Percentiles rank a stretch among this genome's conserved stretches.
Evolutionary conservation across 2,113 vertebrate species (phyloP).

Genomic region (Piprites chloris): DNA sequence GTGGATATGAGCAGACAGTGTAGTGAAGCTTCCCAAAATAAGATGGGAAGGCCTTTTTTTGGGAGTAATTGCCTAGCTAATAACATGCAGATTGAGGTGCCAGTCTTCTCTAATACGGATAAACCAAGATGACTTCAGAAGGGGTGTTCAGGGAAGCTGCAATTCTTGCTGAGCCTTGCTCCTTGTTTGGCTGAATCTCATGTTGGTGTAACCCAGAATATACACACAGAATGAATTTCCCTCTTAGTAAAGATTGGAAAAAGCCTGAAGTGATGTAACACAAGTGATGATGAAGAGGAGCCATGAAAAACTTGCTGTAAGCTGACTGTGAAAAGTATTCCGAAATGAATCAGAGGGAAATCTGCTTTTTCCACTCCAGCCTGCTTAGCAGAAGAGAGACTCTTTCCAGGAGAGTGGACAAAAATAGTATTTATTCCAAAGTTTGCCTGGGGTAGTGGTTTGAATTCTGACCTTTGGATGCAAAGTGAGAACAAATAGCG

Average conservation of each 20-base stretch:
- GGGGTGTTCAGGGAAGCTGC: not conserved
- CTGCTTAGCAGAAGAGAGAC: not conserved
- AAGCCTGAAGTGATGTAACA: not conserved
- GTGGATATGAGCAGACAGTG: rapidly evolving
- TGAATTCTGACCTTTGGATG: constrained; percentile 77
- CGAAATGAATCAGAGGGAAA: not conserved
- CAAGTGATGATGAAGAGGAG: not conserved
- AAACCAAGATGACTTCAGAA: not conserved
- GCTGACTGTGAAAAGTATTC: not conserved
- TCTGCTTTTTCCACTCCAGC: not conserved
- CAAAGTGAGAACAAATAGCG: constrained; percentile 63
- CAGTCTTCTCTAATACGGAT: not conserved
- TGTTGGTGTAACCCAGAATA: not conserved
- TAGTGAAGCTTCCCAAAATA: not conserved
- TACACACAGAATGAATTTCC: not conserved
- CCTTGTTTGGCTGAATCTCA: not conserved
- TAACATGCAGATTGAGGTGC: not conserved
- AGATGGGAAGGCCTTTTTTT: not conserved
- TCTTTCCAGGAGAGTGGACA: constrained; percentile 17
- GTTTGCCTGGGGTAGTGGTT: constrained; percentile 64
- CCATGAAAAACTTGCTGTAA: not conserved
- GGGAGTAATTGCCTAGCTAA: not conserved
- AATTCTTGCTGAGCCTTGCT: not conserved
- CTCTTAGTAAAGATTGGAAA: not conserved
- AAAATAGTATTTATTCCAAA: constrained; percentile 68